Base-by-base conservation (phyloP, 2,888 invertebrate genomes). In the Xestoiulus laeticollis region DNA sequence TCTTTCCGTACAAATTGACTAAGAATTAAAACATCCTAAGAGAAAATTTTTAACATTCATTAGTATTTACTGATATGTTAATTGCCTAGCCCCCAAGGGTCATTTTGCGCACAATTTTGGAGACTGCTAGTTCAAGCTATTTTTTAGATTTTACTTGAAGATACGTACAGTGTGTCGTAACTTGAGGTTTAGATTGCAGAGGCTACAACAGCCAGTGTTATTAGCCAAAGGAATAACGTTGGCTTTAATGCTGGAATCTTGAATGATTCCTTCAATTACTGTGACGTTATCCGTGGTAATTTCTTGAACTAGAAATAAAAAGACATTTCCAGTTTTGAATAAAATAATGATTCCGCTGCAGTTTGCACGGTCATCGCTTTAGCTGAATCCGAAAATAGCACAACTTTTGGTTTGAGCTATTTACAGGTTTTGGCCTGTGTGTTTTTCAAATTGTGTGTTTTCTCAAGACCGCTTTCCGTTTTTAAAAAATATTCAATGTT, bases 1-100 rank as follows among this genome's bases (percentile, higher is more conserved):
- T 92, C 91, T 5, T 90, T 90, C 19, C 91, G 90, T 90, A 92
- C 91, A 88, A 92, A 92, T 88, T 92, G 92, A 85, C 91, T 90
- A 87, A 92, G 88, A 88, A 92, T 91, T 32, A 92, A 90, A 12
- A 92, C 91, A 89, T 92, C 92, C 90, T 91, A 48, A 87, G 78
- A 87, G 26, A 68, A 32, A 87, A 48, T 59, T 2, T 8, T 59
- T 22, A 30, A 14, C 14, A 12, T 26, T 44, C 33, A 86, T 86
- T 6, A 26, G 26, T 12, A 86, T 86, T 16, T 86, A 22, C 3
- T 26, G 22, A 48, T 16, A 2, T 48, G 48, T 48, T n/a, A n/a
- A n/a, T n/a, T 16, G 48, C 12, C 16, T 48, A 38, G 48, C 38
- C 38, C 38, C 38, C 3, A 5, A 38, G 38, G 38, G 6, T 38